These are phyloP conservation scores for Pemphigus obesinymphae DNA, from an alignment of 1,140 invertebrate species.

Conservation along the genomic window DNA sequence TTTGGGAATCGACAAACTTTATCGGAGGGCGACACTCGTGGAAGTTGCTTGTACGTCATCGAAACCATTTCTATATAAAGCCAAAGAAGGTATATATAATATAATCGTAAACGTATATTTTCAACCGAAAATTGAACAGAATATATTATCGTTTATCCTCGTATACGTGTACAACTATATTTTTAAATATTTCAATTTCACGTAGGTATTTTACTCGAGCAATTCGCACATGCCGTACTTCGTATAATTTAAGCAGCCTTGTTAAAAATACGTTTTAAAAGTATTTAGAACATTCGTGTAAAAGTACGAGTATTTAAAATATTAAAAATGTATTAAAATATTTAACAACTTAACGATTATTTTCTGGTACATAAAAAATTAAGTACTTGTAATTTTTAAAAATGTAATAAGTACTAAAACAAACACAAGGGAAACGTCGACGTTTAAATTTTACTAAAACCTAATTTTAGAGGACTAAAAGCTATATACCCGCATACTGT, in stretches of 20 bases:
- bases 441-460: slow-evolving; percentile 28
- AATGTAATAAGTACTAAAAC: background rate
- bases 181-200: background rate
- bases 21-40: slow-evolving; percentile 18
- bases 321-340: no score
- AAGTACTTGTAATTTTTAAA: background rate
- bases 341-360: no score
- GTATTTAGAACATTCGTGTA: background rate
- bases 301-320: background rate
- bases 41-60: background rate
- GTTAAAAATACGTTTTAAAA: background rate
- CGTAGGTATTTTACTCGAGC: background rate
- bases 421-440: background rate
- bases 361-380: background rate
- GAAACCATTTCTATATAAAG: background rate
- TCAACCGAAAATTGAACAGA: background rate
- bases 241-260: background rate
- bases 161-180: no score
- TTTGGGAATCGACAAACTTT: slow-evolving; percentile 1
- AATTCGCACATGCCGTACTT: background rate
- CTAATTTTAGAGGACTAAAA: slow-evolving; percentile 2
- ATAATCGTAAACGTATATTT: background rate
- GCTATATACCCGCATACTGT: background rate
- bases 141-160: no score
- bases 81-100: background rate